Base-by-base conservation (phyloP, 2,888 invertebrate species). In the Congeria kusceri region DNA sequence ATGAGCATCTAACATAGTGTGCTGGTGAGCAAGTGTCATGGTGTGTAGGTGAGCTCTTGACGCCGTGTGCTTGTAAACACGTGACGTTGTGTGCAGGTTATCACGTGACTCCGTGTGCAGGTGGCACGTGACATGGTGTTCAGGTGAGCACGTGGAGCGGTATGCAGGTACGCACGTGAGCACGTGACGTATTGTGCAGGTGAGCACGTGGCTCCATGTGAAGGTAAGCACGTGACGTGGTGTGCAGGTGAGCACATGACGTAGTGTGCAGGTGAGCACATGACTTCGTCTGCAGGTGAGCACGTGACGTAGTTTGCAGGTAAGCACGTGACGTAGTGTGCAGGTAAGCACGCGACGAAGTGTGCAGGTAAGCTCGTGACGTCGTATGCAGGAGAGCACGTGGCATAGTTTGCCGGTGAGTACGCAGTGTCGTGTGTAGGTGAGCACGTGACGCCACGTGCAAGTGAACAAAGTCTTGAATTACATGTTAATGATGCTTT, bases 171-270 rank as follows among this genome's bases (percentile, higher is more conserved):
- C 78, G 82, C 25, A 62, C 68, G 29, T 78, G 78, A 46, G 75
- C 68, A 32, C 77, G 75, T 7, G 56, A 69, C n/a, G 82, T 78
- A 3, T 28, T 68, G 3, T 82, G 82, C 72, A 82, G 78, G 82
- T 82, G 65, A 63, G 23, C 28, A 9, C 0, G 57, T 23, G 11
- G 20, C 20, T 18, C 20, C 11, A 65, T 5, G 69, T 64, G 20
- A 49, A 59, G 0, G 29, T 78, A 13, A 46, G 75, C 68, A 32
- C 77, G 75, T 7, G 56, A 69, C n/a, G 82, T 78, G 2, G 39
- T 68, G 3, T 82, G 82, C 72, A 82, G 78, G 82, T 82, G 65
- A 63, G 23, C 28, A 9, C 0, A 23, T 23, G 11, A 57, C 20
- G 20, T 57, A 46, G 66, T 5, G 69, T 64, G 20, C 58, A 59